Percentiles rank a stretch among this genome's conserved stretches.
Evolutionary conservation across 1,140 invertebrate species (phyloP).

Genomic region (Paracyclopina nana): DNA sequence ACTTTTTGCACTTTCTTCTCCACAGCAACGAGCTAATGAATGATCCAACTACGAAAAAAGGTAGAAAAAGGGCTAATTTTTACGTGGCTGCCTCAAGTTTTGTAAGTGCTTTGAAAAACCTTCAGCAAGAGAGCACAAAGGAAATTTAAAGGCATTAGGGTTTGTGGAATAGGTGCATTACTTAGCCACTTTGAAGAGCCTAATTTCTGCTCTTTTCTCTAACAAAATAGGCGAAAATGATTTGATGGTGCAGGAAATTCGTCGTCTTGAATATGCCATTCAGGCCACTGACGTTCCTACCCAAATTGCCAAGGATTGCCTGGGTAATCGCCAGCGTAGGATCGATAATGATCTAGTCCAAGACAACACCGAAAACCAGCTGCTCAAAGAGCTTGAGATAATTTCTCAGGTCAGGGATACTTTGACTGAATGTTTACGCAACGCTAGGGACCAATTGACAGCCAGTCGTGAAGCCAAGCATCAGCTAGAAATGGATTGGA

Average conservation of each 20-base stretch:
- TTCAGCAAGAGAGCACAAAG: no score
- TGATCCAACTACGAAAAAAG: no score
- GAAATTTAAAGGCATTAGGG: no score
- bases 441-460: neutral
- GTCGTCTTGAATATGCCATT: constrained; percentile 14
- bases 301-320: constrained; percentile 13
- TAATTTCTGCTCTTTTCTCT: no score
- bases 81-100: no score
- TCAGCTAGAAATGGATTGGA: constrained; percentile 13
- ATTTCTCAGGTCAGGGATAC: neutral
- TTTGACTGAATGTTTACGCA: neutral
- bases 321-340: constrained; percentile 10
- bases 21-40: no score
- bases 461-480: constrained; percentile 6
- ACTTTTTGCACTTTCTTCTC: neutral
- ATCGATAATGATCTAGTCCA: constrained; percentile 16
- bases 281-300: constrained; percentile 11
- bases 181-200: no score
- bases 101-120: no score
- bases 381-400: constrained; percentile 7
- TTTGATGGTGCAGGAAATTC: constrained; percentile 11
- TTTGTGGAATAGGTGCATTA: no score
- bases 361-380: constrained; percentile 11
- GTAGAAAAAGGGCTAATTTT: no score
- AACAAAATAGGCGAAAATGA: constrained; percentile 17